Conservation (phyloP, 2,888 invertebrate genomes). For the Acronicta alni region DNA sequence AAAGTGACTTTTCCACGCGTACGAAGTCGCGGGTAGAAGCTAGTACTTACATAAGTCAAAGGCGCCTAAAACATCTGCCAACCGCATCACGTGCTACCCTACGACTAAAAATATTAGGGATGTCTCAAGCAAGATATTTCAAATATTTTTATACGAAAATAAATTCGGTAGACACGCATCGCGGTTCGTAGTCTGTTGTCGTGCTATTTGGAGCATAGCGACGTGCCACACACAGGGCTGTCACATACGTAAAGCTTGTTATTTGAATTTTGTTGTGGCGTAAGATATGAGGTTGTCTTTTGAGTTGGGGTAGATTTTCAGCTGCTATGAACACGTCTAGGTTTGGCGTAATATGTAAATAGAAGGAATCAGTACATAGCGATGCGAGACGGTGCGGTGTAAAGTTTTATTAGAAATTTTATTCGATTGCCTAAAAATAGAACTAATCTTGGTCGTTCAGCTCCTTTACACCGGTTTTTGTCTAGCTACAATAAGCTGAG, state of each 20-base stretch:
- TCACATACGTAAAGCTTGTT: background rate
- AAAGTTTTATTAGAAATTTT: no score
- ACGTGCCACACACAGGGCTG: constrained; percentile 36
- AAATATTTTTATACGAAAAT: constrained; percentile 19
- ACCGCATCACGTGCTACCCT: no score
- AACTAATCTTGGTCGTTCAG: no score
- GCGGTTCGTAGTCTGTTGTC: constrained; percentile 4
- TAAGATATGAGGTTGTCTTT: background rate
- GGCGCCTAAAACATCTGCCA: background rate
- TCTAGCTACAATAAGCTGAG: no score
- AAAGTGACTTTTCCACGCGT: no score
- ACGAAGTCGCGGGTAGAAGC: no score
- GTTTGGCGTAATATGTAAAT: background rate
- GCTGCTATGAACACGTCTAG: background rate
- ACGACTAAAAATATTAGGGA: background rate
- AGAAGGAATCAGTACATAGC: background rate
- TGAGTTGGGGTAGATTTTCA: background rate
- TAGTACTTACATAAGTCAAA: no score
- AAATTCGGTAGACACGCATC: constrained; percentile 35
- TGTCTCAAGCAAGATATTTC: background rate
- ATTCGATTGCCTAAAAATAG: no score
- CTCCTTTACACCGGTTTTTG: no score
- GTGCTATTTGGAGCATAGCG: constrained; percentile 35
- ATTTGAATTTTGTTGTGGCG: background rate
- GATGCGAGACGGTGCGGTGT: no score